Base-by-base conservation (phyloP, 2,888 invertebrate species). In the Stenoptilia bipunctidactyla region DNA sequence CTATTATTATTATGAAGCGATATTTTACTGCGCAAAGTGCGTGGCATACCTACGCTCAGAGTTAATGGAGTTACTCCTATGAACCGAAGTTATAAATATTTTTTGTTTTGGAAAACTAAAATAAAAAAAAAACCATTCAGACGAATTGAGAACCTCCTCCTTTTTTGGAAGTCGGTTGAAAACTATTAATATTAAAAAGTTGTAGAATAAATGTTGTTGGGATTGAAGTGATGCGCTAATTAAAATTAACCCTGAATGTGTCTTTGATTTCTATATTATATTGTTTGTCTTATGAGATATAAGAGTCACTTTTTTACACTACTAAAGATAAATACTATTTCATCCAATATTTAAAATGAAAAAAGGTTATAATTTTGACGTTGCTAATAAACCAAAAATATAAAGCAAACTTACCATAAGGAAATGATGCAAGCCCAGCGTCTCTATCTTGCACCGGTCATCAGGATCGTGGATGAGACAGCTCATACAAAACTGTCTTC, bases 381-480 rank as follows among this genome's bases (percentile, higher is more conserved):
- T 6, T 25, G 9, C 25, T 25, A n/a, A n/a, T n/a, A 6, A 5
- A 25, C 25, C 9, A 25, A 25, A 25, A 6, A 9, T 9, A 25
- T 25, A 25, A 25, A 25, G 25, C 9, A 6, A 30, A 3, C 43
- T 48, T 48, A 87, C 86, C 86, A 89, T 89, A 49, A 92, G 89
- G 65, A 97, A 97, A 48, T 90, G 88, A 58, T 94, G 92, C 49
- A 89, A 85, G 10, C 90, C 79, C 25, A 97, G 86, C 48, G 88
- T 86, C 30, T 85, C 76, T 0, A 94, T 94, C 0, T 89, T 85
- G 27, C 90, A 89, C 34, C 97, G 79, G 45, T 80, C 69, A 47
- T 87, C 89, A 0, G 95, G 90, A 72, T 96, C 92, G 64, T 93
- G 93, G 55, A 92, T 90, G 56, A 97, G 88, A 61, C 96, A 96